These are phyloP conservation scores for Syngnathus scovelli DNA, from an alignment of 2,113 vertebrate genomes.

Conservation along the genomic window DNA sequence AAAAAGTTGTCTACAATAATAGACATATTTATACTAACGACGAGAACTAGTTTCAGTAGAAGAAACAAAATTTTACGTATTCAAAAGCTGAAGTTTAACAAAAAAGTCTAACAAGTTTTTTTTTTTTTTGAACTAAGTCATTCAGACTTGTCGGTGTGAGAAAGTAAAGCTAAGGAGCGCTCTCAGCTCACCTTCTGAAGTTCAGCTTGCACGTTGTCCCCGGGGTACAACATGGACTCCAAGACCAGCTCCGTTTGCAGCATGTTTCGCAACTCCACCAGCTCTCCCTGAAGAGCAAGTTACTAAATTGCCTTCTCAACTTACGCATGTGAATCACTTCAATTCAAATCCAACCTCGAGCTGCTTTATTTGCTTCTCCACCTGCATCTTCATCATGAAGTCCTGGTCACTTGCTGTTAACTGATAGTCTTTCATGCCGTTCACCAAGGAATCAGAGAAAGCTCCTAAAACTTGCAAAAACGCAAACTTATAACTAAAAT, in stretches of 20 bases:
- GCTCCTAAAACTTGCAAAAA: neutral
- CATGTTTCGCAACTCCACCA: constrained; percentile 27
- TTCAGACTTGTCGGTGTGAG: neutral
- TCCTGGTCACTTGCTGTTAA: constrained; percentile 49
- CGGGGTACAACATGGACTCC: constrained; percentile 17
- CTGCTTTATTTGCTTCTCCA: constrained; percentile 38
- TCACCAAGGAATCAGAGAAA: constrained; percentile 39
- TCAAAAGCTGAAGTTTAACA: no score
- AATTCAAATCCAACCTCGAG: constrained; percentile 35
- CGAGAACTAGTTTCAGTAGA: no score
- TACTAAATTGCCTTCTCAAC: neutral
- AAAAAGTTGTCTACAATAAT: no score
- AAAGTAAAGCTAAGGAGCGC: neutral
- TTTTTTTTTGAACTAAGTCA: no score
- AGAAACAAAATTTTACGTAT: no score
- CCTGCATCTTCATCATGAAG: constrained; percentile 49
- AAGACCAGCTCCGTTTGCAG: constrained; percentile 25
- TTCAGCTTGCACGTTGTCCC: constrained; percentile 17
- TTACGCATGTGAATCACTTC: neutral
- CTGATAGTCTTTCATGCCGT: constrained; percentile 62
- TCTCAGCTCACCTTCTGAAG: constrained; percentile 38
- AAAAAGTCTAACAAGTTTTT: no score
- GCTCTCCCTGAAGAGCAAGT: constrained; percentile 26
- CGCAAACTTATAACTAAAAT: neutral
- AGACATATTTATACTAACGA: no score